Base-by-base conservation (phyloP, 2,888 invertebrate genomes). In the Ametastegia equiseti region DNA sequence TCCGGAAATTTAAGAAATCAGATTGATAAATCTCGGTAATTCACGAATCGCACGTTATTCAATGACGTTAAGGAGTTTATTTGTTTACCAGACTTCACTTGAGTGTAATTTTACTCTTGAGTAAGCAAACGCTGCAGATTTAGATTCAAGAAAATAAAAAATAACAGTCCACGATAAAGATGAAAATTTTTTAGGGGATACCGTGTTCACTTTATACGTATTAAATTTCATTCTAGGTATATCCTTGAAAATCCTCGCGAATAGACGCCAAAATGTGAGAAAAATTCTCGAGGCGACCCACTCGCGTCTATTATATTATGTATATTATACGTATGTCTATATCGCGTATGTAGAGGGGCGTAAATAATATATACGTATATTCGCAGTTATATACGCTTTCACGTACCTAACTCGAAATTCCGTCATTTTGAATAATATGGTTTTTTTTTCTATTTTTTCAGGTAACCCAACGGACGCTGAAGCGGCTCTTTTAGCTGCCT, bases 401-500 rank as follows among this genome's bases (percentile, higher is more conserved):
- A 13, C n/a, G 19, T 42, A 42, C 42, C 3, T 13, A 23, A 23
- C 27, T 57, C 19, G 11, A 19, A 57, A 57, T 1, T 0, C 9
- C n/a, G 63, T 11, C 1, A n/a, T 30, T 73, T 73, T 23, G 13
- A 13, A 11, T 45, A 0, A 27, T 45, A 45, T 69, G 23, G 23
- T 27, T 13, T 13, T 47, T n/a, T n/a, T n/a, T n/a, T 63, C 7
- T 30, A 13, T 39, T 27, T n/a, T 83, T 82, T 82, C 82, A 89
- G 88, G 85, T 85, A 83, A 73, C 84, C 88, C 84, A 85, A 91
- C 90, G 90, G 91, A 91, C 87, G 90, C 86, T 83, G 90, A 91
- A 87, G 90, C 90, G 83, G 91, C 90, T 78, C 86, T 91, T 75
- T 85, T 91, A 80, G 90, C 90, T 81, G 88, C 88, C 83, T 91